Evolutionary conservation across 2,113 vertebrate genomes (phyloP).

Genomic region (Calypte anna): DNA sequence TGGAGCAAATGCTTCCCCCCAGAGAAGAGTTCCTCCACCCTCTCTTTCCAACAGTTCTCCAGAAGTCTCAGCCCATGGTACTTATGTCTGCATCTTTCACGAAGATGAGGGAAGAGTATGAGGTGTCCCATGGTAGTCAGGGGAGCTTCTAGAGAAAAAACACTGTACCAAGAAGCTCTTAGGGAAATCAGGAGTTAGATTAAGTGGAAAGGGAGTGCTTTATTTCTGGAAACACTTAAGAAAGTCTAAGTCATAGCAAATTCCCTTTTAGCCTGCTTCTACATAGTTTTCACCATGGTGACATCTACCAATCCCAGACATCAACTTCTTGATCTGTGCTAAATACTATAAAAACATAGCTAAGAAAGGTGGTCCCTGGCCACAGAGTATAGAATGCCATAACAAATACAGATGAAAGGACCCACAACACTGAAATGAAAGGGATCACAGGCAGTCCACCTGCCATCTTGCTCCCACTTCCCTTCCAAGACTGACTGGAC

Average conservation of each 20-base stretch:
- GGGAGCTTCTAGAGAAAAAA: background rate
- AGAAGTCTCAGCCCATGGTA: background rate
- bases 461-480: background rate
- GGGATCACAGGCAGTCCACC: background rate
- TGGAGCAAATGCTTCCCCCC: background rate
- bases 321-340: background rate
- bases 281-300: background rate
- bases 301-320: background rate
- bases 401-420: background rate
- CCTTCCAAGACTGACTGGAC: background rate
- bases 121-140: background rate
- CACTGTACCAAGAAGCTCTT: background rate
- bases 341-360: background rate
- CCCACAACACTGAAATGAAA: background rate
- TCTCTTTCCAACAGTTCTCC: background rate
- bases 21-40: background rate
- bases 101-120: background rate
- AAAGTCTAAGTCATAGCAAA: background rate
- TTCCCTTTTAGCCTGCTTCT: background rate
- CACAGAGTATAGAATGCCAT: background rate
- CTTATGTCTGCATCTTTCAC: background rate
- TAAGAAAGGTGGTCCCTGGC: background rate
- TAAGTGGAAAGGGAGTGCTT: background rate
- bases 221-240: background rate
- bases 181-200: background rate